These are phyloP conservation scores for Chelonia mydas DNA, from an alignment of 2,797 vertebrate species.

Conservation along the genomic window DNA sequence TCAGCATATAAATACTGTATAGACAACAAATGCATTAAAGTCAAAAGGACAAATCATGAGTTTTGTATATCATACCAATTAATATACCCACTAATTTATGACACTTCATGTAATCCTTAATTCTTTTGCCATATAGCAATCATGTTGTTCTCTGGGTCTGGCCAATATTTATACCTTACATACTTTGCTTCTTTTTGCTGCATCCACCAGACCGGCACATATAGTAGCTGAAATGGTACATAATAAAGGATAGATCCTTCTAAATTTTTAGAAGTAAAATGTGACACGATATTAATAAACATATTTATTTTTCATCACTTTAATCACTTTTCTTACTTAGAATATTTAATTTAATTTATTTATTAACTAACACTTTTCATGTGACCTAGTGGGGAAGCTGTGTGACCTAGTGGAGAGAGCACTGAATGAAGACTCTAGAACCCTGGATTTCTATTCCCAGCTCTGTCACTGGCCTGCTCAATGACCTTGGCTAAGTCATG, in stretches of 20 bases:
- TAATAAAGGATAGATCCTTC: background rate
- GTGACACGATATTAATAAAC: background rate
- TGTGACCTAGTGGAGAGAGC: background rate
- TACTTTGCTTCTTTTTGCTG: slow-evolving; percentile 1
- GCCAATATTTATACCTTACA: background rate
- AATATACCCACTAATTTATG: background rate
- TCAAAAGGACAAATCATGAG: background rate
- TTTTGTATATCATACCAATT: background rate
- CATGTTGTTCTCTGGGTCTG: background rate
- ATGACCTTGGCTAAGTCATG: background rate
- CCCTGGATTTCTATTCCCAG: background rate
- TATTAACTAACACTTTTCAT: background rate
- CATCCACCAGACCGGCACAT: background rate
- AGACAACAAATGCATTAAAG: background rate
- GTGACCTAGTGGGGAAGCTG: background rate
- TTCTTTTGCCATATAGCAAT: background rate
- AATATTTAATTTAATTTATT: background rate
- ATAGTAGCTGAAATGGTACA: background rate
- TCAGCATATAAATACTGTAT: background rate
- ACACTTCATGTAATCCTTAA: background rate
- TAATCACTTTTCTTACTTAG: background rate
- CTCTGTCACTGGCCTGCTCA: background rate
- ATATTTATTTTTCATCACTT: background rate
- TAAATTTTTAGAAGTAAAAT: background rate
- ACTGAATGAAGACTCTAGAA: background rate